Conservation (phyloP, 1,140 invertebrate genomes). For the Rhyzopertha dominica region DNA sequence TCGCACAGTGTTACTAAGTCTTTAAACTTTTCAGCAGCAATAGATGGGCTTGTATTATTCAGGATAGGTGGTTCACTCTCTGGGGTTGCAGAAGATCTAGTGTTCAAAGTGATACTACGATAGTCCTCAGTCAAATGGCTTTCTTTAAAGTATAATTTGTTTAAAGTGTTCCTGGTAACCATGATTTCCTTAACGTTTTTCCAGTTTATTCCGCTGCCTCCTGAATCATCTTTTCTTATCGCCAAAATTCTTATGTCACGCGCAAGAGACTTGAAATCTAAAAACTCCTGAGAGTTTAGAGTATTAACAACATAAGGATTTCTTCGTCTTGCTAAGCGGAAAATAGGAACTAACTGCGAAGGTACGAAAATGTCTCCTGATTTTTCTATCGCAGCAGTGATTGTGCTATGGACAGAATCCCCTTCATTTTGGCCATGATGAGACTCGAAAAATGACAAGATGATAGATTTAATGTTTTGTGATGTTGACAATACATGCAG, state of each 20-base stretch:
- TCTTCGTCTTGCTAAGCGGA: constrained; percentile 9
- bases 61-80: no score
- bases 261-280: constrained; percentile 10
- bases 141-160: no score
- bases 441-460: neutral
- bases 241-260: constrained; percentile 7
- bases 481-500: neutral
- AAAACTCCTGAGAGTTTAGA: constrained; percentile 8
- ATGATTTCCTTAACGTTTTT: constrained; percentile 5
- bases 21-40: no score
- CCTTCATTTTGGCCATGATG: constrained; percentile 12
- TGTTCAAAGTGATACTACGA: no score
- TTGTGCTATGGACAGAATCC: constrained; percentile 8
- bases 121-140: no score
- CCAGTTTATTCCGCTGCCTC: constrained; percentile 6
- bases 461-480: no score
- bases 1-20: no score
- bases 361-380: constrained; percentile 10
- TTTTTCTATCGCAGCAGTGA: constrained; percentile 5
- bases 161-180: neutral
- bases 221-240: constrained; percentile 5
- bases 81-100: no score
- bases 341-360: constrained; percentile 6
- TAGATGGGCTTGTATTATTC: no score
- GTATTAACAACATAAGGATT: constrained; percentile 9